These are phyloP conservation scores for Lithobates sylvaticus DNA, from an alignment of 2,797 vertebrate species.

Conservation along the genomic window DNA sequence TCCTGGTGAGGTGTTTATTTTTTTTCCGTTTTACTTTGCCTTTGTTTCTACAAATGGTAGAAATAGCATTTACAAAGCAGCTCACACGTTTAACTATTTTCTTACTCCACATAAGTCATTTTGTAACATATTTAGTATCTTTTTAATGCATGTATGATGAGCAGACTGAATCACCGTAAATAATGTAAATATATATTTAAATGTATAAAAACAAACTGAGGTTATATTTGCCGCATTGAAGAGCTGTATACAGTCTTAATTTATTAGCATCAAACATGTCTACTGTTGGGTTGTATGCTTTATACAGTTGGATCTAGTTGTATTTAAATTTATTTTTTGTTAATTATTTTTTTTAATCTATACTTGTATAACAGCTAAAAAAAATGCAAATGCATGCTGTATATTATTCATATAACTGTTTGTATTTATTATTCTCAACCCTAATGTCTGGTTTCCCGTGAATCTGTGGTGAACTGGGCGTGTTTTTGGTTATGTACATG, in stretches of 20 bases:
- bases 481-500: slow-evolving; percentile 65
- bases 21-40: not conserved
- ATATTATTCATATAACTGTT: slow-evolving; percentile 50
- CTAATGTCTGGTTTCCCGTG: slow-evolving; percentile 66
- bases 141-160: slow-evolving; percentile 73
- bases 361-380: slow-evolving; percentile 70
- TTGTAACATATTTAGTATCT: slow-evolving; percentile 80
- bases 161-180: slow-evolving; percentile 73
- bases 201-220: slow-evolving; percentile 61
- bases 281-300: slow-evolving; percentile 72
- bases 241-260: slow-evolving; percentile 69
- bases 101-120: slow-evolving; percentile 78
- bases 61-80: slow-evolving; percentile 77
- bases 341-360: slow-evolving; percentile 70
- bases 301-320: slow-evolving; percentile 72
- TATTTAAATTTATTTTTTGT: slow-evolving; percentile 73
- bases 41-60: slow-evolving; percentile 46
- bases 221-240: slow-evolving; percentile 70
- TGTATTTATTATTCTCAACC: slow-evolving; percentile 63
- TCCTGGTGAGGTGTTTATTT: slow-evolving; percentile 65
- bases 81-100: slow-evolving; percentile 80
- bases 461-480: slow-evolving; percentile 85
- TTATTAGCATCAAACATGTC: slow-evolving; percentile 75
- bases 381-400: slow-evolving; percentile 73
- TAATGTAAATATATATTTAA: slow-evolving; percentile 70